Evolutionary conservation across 2,888 invertebrate species (phyloP).

Genomic region (Deilephila porcellus): DNA sequence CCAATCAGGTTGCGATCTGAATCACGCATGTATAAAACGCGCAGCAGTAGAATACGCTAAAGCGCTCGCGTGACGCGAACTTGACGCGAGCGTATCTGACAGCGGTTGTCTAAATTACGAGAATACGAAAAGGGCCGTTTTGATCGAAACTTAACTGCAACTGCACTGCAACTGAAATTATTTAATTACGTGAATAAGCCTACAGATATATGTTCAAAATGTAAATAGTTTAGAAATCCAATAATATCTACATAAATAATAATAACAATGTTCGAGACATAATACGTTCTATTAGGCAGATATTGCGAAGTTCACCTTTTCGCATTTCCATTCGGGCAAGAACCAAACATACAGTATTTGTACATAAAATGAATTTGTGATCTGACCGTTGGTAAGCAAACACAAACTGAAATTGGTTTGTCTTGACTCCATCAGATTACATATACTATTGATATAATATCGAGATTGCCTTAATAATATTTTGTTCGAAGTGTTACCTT

Average conservation of each 20-base stretch:
- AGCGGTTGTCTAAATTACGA: too few species aligned
- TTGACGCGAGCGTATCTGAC: too few species aligned
- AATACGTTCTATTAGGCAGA: conserved; percentile 1
- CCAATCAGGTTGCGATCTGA: too few species aligned
- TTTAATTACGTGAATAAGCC: too few species aligned
- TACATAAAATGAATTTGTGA: conserved; percentile 43
- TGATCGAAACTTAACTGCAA: too few species aligned
- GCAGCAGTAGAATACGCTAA: too few species aligned
- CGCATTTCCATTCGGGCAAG: conserved; percentile 11
- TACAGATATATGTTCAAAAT: background rate
- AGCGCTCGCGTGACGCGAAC: too few species aligned
- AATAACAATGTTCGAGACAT: background rate
- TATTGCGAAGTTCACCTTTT: background rate
- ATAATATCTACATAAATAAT: background rate
- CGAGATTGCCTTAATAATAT: conserved; percentile 31
- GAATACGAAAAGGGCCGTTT: too few species aligned
- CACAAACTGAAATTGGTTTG: conserved; percentile 48
- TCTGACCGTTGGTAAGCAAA: conserved; percentile 38
- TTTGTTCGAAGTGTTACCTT: background rate
- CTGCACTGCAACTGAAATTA: too few species aligned
- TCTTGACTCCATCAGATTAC: conserved; percentile 44
- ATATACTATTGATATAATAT: conserved; percentile 42
- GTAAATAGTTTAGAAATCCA: background rate
- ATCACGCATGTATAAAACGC: too few species aligned
- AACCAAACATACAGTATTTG: conserved; percentile 34